Base-by-base conservation (phyloP, 2,888 invertebrate species). In the Dolomedes plantarius region DNA sequence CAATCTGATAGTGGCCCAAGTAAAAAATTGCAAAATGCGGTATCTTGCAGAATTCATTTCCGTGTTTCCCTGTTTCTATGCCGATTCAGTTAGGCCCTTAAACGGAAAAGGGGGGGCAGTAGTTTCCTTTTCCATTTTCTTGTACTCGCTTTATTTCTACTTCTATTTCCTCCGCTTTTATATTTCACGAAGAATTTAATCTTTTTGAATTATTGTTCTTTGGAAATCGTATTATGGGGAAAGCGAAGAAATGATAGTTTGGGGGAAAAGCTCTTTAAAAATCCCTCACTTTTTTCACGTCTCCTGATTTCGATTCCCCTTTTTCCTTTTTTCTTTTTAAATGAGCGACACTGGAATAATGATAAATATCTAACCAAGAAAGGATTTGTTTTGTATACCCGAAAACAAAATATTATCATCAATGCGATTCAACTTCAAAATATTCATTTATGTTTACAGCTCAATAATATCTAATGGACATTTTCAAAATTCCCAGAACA, bases 201-300 rank as follows among this genome's bases (percentile, higher is more conserved):
- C 83, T 77, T 85, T 83, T 78, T 77, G 83, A 85, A 72, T 73
- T 77, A 85, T 85, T 85, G 83, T 85, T 85, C 83, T 77, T 77
- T 65, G 67, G 76, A 77, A 83, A 83, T 76, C 76, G 71, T 77
- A 83, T 83, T 83, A 82, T 41, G 72, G 73, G 39, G 46, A 69
- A 71, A 85, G 83, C 83, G 65, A 77, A 85, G 77, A 85, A 85
- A 85, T 85, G 83, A 85, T 85, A 85, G 83, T 72, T 85, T 77
- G 16, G 71, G 16, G 71, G 73, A 77, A 85, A 56, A 65, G 73
- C 77, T 83, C 73, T 68, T 77, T 85, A 77, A 83, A 83, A 77
- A 67, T 65, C 80, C 67, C 67, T 80, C 68, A 78, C 76, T 74
- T 82, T 74, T 75, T 46, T 41, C 73, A 32, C 65, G 74, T 69